Percentiles rank a stretch among this genome's conserved stretches.
These are phyloP conservation scores for Sylvilagus floridanus DNA, from an alignment of 2,797 vertebrate genomes.

Conservation along the genomic window DNA sequence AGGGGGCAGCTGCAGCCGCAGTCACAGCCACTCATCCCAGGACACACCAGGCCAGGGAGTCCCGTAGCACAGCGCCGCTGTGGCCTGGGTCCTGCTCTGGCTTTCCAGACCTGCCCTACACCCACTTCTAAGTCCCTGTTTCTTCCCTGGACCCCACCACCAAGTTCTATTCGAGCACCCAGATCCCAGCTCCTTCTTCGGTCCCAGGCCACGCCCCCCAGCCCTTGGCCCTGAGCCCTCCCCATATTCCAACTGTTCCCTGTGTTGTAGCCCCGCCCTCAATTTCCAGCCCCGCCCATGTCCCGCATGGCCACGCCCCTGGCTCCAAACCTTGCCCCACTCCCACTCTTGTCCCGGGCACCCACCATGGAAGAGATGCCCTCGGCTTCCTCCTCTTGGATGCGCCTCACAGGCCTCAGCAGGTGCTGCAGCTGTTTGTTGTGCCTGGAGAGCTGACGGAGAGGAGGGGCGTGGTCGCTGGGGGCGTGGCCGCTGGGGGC, in stretches of 20 bases:
- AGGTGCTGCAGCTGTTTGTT: constrained; percentile 95
- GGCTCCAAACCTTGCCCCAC: background rate
- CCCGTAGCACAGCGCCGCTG: background rate
- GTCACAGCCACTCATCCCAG: too few relatives aligned
- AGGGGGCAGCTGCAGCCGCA: background rate
- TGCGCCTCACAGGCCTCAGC: constrained; percentile 93
- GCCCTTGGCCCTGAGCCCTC: background rate
- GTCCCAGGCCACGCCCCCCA: background rate
- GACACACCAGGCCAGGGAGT: background rate
- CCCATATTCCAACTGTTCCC: background rate
- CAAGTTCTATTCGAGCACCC: background rate
- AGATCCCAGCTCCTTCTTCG: background rate
- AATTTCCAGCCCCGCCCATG: too few relatives aligned
- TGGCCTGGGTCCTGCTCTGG: background rate
- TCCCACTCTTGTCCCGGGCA: fast-evolving
- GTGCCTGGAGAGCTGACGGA: constrained; percentile 94
- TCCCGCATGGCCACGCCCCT: fast-evolving
- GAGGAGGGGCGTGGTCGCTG: background rate
- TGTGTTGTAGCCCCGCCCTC: background rate
- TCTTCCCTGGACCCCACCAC: background rate
- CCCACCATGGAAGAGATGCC: constrained; percentile 97
- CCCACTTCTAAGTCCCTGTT: background rate
- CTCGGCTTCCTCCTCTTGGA: constrained; percentile 95
- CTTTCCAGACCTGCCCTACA: background rate
- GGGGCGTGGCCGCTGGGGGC: fast-evolving